A percentile compares a stretch with the other conserved stretches of the same genome.
phyloP scores from a whole-genome alignment of 2,113 vertebrate genomes.

The Narcine bancroftii region DNA sequence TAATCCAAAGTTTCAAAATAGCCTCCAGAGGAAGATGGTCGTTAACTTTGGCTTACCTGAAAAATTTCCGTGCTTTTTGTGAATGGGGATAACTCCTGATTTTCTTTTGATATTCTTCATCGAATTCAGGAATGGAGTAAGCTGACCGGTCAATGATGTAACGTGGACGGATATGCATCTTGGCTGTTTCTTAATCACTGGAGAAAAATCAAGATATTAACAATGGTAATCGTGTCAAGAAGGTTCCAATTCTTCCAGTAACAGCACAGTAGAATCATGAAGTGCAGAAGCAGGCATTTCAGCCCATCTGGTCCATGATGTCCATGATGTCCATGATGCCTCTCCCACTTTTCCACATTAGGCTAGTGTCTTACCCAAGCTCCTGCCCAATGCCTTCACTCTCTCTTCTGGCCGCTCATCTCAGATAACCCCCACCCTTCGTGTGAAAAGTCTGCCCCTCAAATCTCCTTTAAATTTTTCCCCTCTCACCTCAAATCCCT shows the following conservation, averaged over 20 bases:
- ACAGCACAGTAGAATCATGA: background rate
- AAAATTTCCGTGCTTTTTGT: slow-evolving; percentile 67
- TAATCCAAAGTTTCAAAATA: background rate
- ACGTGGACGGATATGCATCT: slow-evolving; percentile 64
- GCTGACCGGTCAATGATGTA: slow-evolving; percentile 69
- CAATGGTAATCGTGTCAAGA: background rate
- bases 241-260: background rate
- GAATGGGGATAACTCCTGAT: slow-evolving; percentile 67
- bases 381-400: no score
- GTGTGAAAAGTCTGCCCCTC: no score
- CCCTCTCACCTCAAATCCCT: no score
- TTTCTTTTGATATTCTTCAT: slow-evolving; percentile 80
- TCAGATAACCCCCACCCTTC: no score
- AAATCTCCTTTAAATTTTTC: no score
- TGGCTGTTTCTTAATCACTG: slow-evolving; percentile 39
- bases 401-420: no score
- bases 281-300: background rate
- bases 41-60: slow-evolving; percentile 62
- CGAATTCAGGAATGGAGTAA: slow-evolving; percentile 69
- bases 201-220: background rate
- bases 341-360: no score
- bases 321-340: no score
- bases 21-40: background rate
- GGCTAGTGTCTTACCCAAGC: no score
- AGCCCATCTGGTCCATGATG: background rate